These are phyloP conservation scores for Helicoverpa assulta DNA, from an alignment of 2,888 invertebrate species.

Conservation along the genomic window DNA sequence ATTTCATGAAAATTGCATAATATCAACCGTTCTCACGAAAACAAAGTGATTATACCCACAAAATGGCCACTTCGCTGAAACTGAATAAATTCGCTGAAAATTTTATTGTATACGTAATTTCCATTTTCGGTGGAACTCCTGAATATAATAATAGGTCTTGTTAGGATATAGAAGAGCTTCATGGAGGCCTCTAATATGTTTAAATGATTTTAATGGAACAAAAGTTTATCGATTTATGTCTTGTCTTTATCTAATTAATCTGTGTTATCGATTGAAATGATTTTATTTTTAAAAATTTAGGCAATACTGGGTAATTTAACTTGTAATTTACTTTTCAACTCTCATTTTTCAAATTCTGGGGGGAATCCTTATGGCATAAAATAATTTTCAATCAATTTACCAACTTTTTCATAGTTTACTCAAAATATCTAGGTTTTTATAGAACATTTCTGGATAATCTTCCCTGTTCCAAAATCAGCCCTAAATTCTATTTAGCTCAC, in stretches of 20 bases:
- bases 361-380: too few species aligned
- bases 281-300: too few species aligned
- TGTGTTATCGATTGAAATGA: too few species aligned
- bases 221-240: neutral
- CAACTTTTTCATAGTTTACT: too few species aligned
- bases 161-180: constrained; percentile 11
- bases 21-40: constrained; percentile 38
- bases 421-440: too few species aligned
- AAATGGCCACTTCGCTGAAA: constrained; percentile 45
- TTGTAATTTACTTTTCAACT: too few species aligned
- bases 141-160: constrained; percentile 7
- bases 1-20: constrained; percentile 52
- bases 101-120: constrained; percentile 54
- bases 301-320: too few species aligned
- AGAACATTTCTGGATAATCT: too few species aligned
- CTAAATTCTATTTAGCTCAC: neutral
- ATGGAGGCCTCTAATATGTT: neutral
- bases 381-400: too few species aligned
- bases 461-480: too few species aligned
- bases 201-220: neutral
- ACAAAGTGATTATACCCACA: constrained; percentile 56
- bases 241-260: too few species aligned
- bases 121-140: constrained; percentile 32
- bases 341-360: too few species aligned
- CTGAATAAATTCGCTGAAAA: constrained; percentile 52